Evolutionary conservation across 2,113 vertebrate genomes (phyloP), one percentile per base, ranked within the genome.

Genomic region (Porphyrio hochstetteri): DNA sequence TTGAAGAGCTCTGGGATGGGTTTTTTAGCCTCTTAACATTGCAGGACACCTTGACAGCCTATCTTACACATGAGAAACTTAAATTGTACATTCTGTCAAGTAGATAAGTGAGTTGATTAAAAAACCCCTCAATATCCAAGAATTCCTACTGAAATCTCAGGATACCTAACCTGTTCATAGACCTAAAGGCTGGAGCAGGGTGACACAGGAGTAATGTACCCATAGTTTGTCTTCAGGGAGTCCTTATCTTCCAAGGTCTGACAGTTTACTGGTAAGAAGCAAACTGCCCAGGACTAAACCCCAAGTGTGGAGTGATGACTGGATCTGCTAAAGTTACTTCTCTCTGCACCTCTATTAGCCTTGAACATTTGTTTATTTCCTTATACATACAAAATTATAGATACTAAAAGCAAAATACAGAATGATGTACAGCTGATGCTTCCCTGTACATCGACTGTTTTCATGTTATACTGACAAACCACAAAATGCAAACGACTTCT

Each of bases 1-100:
- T 87, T 94, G 93, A 96, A 72, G 91, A 94, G 70, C 87, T 93
- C 89, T 76, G 61, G 85, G 88, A 60, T 95, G 3, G 16, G 14
- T 61, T 90, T 86, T 96, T 93, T 31, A 79, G 57, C 59, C 91
- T 94, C 84, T 95, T 91, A 91, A 69, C 44, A 0, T 95, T 85
- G 87, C 89, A 92, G 87, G 96, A 91, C 87, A 95, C 81, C 84
- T 82, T 44, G 11, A 82, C 48, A 76, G 85, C 61, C 81, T 68
- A 57, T 61, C 82, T 94, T 61, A 89, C 23, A 84, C 70, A 40
- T 0, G 6, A 69, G 74, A 79, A 93, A 56, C 50, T 89, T 64
- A 84, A 81, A 82, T 91, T 35, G 38, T 71, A 44, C 74, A 16
- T 92, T 91, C 84, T 77, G 44, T 87, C 87, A 88, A 91, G 91